phyloP scores from a whole-genome alignment of 2,888 invertebrate genomes.

The Aethes cnicana region DNA sequence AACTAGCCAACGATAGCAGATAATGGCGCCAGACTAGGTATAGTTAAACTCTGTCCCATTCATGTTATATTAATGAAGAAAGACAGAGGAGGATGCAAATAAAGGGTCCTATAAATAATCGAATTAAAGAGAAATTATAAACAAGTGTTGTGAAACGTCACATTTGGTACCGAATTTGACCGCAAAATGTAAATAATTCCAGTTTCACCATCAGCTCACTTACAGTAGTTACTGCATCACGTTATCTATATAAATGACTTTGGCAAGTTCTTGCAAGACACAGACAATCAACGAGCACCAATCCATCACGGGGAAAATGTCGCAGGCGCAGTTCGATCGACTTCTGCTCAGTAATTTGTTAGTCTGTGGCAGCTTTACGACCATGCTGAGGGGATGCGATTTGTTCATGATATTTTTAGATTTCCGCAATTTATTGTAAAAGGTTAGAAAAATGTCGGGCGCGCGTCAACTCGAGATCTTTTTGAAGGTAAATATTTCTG shows the following conservation, averaged over 20 bases:
- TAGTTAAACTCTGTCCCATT: too few species aligned
- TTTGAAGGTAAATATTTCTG: neutral
- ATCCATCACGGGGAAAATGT: conserved; percentile 9
- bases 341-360: conserved; percentile 54
- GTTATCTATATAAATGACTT: conserved; percentile 8
- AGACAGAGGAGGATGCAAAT: too few species aligned
- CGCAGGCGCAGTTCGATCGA: conserved; percentile 34
- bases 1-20: too few species aligned
- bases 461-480: conserved; percentile 1
- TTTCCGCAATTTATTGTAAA: conserved; percentile 43
- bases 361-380: conserved; percentile 53
- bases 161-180: neutral
- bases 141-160: too few species aligned
- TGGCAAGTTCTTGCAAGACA: conserved; percentile 32
- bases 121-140: too few species aligned
- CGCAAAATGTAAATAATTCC: too few species aligned
- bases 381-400: conserved; percentile 53
- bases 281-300: conserved; percentile 17
- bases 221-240: too few species aligned
- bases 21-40: too few species aligned
- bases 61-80: too few species aligned
- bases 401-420: conserved; percentile 63
- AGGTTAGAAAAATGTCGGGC: neutral
- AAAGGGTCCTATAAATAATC: too few species aligned
- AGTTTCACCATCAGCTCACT: too few species aligned